A percentile compares a stretch with the other conserved stretches of the same genome.
Conservation (phyloP, 2,888 invertebrate species). For the Scrobipalpa costella region DNA sequence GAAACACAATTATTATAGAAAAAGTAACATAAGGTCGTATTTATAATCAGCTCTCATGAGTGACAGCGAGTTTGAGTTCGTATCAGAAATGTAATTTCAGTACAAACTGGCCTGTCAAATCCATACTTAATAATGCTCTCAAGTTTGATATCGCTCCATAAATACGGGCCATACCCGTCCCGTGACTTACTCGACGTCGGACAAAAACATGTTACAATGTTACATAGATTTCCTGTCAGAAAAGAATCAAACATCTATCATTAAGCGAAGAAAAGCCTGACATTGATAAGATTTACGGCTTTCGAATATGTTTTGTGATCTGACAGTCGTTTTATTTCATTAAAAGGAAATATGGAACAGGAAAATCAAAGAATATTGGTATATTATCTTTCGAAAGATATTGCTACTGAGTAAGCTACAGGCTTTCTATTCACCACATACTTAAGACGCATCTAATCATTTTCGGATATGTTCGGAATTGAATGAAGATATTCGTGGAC, state of each 20-base stretch:
- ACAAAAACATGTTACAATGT: slow-evolving; percentile 37
- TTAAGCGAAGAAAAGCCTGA: slow-evolving; percentile 33
- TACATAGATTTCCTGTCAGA: slow-evolving; percentile 36
- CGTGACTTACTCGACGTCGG: slow-evolving; percentile 28
- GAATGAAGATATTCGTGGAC: not conserved
- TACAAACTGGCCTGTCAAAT: too few species aligned
- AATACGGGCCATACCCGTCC: too few species aligned
- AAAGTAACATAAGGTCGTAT: not conserved
- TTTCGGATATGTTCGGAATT: not conserved
- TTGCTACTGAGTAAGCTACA: not conserved
- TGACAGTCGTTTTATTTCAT: slow-evolving; percentile 11
- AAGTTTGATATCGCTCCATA: too few species aligned
- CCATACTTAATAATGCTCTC: too few species aligned
- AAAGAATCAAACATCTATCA: slow-evolving; percentile 39
- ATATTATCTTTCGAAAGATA: not conserved
- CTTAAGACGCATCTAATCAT: not conserved
- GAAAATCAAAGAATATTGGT: not conserved
- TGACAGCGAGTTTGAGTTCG: too few species aligned
- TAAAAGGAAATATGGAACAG: slow-evolving; percentile 1
- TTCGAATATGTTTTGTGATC: slow-evolving; percentile 8
- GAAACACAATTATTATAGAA: not conserved
- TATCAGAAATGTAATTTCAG: too few species aligned
- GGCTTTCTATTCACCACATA: not conserved
- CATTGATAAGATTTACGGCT: slow-evolving; percentile 37
- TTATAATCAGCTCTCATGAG: too few species aligned